Evolutionary conservation across 2,797 vertebrate genomes (phyloP), one percentile per base, ranked within the genome.

Genomic region (Pangasius krempfi): DNA sequence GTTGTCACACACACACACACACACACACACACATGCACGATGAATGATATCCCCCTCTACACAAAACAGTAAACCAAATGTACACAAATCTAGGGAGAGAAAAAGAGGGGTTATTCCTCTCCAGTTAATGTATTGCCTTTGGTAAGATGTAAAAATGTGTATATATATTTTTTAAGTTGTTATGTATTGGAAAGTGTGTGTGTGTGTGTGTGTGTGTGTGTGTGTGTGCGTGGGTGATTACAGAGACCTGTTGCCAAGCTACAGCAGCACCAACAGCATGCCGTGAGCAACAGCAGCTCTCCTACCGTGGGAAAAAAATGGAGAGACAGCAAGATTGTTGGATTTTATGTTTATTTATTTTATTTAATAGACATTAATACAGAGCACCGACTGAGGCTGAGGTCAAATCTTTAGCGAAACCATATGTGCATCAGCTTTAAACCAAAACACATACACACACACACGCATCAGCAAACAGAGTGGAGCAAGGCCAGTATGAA

Each of bases 191-290:
- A 79, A 82, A 40, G 56, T 33, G 18, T 76, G 62, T 73, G 80
- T 66, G 64, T 72, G 83, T 85, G 66, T 87, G 86, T 73, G 76
- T 70, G 84, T 50, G 72, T 81, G 75, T 52, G 75, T 54, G n/a
- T 20, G 75, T 33, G 58, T n/a, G 50, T 62, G 88, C 78, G 88
- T 91, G 88, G 89, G 89, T 87, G 87, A 84, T 85, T 44, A 75
- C 75, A 87, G 85, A 90, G 81, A 84, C 89, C 90, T 92, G 90
- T 91, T 91, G 91, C 91, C 89, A 92, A 89, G 91, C 85, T 92
- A 91, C 91, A 89, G 90, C 68, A 66, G 85, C 40, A 58, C 82
- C 73, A 86, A 76, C 88, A 91, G 87, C 62, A 66, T 76, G 80
- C 86, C 30, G 50, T 88, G 52, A 89, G 88, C 86, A 88, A 86